Conservation (phyloP, 2,113 vertebrate genomes). For the Laticauda laticaudata region DNA sequence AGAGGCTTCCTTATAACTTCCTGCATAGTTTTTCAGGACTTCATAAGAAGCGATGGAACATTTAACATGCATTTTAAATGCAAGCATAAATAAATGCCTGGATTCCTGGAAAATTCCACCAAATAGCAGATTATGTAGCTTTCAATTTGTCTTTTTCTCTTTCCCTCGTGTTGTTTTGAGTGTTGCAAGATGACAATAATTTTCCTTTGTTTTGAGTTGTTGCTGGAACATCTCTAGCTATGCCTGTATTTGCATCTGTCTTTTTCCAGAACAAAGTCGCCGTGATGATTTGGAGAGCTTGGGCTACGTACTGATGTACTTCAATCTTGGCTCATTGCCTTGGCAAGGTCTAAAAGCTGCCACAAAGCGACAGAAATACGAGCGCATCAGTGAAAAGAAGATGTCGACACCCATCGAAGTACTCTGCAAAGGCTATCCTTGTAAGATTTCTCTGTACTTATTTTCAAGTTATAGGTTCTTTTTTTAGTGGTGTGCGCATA, state of each 20-base stretch:
- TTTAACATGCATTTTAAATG: neutral
- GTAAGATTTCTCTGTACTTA: slow-evolving; percentile 75
- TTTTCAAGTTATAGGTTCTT: neutral
- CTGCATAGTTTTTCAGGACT: neutral
- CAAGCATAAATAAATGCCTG: neutral
- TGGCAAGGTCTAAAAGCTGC: slow-evolving; percentile 98
- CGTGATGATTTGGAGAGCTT: slow-evolving; percentile 95
- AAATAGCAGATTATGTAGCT: neutral
- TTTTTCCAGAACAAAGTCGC: slow-evolving; percentile 87
- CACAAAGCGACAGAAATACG: slow-evolving; percentile 96
- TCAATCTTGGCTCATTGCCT: slow-evolving; percentile 96
- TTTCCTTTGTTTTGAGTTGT: neutral
- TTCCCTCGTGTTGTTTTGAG: neutral
- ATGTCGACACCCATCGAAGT: slow-evolving; percentile 98
- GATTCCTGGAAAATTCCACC: neutral
- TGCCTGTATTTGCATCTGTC: slow-evolving; percentile 39
- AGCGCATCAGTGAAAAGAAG: slow-evolving; percentile 98
- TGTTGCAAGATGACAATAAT: neutral
- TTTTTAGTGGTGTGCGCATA: neutral
- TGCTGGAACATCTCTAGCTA: slow-evolving; percentile 29
- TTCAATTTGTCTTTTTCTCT: neutral
- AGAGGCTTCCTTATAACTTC: neutral
- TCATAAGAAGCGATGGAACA: neutral
- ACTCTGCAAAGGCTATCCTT: slow-evolving; percentile 96
- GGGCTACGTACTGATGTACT: slow-evolving; percentile 98